Evolutionary conservation across 2,113 vertebrate genomes (phyloP).

Genomic region (Hypanus sabinus): DNA sequence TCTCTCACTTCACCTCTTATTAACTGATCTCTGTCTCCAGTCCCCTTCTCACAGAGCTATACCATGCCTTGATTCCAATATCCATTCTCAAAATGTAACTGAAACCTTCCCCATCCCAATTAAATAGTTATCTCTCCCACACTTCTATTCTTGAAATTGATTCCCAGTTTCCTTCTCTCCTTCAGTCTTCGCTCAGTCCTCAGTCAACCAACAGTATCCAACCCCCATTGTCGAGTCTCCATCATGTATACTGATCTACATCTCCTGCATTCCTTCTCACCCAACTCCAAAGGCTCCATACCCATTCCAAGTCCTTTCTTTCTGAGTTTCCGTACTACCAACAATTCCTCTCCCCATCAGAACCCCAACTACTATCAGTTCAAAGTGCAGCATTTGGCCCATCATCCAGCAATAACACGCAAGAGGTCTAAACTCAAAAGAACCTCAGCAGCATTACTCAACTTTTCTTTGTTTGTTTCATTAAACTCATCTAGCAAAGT

Average conservation of each 20-base stretch:
- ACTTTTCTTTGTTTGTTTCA: background rate
- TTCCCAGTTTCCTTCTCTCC: background rate
- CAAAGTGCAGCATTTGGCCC: background rate
- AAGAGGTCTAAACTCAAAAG: background rate
- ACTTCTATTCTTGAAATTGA: too few species aligned
- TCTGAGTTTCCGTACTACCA: background rate
- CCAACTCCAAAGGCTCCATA: background rate
- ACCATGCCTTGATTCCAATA: too few species aligned
- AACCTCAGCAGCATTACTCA: background rate
- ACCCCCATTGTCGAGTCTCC: background rate
- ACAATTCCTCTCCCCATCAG: background rate
- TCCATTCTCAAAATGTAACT: too few species aligned
- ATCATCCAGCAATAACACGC: background rate
- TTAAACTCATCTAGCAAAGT: background rate
- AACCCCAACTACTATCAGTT: background rate
- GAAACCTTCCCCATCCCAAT: too few species aligned
- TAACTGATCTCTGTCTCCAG: too few species aligned
- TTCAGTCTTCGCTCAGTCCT: background rate
- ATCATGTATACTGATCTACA: background rate
- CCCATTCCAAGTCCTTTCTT: background rate
- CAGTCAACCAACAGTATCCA: background rate
- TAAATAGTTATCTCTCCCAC: background rate
- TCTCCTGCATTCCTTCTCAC: background rate
- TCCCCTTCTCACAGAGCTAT: too few species aligned
- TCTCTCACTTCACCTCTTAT: background rate